Evolutionary conservation across 2,888 invertebrate species (phyloP), one percentile per base, ranked within the genome.

Genomic region (Pristionchus entomophagus): DNA sequence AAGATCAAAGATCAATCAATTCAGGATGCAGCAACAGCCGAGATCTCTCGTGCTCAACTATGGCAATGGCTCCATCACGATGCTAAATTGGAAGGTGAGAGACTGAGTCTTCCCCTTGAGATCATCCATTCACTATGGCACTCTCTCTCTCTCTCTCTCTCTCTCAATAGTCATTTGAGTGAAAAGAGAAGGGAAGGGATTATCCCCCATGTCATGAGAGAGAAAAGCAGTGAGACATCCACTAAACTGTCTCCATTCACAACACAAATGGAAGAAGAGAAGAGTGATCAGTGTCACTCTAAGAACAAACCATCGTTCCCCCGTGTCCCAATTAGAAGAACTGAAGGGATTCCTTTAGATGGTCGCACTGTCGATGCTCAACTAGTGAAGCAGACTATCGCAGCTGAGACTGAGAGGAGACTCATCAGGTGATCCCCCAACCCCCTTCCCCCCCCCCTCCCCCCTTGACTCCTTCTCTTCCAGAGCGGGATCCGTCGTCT

Each of bases 51-150:
- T 84, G 95, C 95, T 41, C 96, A 96, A 94, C 95, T 96, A 86
- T 96, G 96, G 96, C 96, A 96, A 93, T 96, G 96, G 96, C 95
- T 96, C 86, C 94, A 95, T 86, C 96, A 96, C 92, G 94, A 95
- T 95, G 95, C 91, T 94, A 94, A 83, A 93, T 94, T 29, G 90
- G 94, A 86, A 86, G 91, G 89, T 88, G 86, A 65, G 62, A 53
- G 81, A 81, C 22, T n/a, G n/a, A n/a, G n/a, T n/a, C n/a, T n/a
- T n/a, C n/a, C n/a, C n/a, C n/a, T n/a, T n/a, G n/a, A 80, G 38
- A 35, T 12, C 26, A n/a, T n/a, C 77, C 32, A 69, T 77, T n/a
- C n/a, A n/a, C n/a, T n/a, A n/a, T 77, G 38, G 41, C 41, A n/a
- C 12, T 17, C n/a, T 45, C n/a, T n/a, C n/a, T n/a, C n/a, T n/a